Base-by-base conservation (phyloP, 1,140 invertebrate species). In the Stratiolaelaps scimitus region DNA sequence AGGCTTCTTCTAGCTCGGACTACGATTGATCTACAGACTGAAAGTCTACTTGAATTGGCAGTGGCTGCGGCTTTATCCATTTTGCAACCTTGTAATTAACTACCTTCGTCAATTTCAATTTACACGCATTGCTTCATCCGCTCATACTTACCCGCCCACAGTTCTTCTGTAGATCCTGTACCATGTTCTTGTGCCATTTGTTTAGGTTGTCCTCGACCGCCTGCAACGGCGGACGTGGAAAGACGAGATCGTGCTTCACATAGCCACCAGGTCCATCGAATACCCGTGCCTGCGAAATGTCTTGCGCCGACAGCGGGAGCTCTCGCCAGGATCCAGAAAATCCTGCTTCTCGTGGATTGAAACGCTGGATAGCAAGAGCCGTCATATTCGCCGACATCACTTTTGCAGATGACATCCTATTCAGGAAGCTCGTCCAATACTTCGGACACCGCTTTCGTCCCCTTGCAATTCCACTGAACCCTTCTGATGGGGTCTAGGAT, bases 121-220 rank as follows among this genome's bases (percentile, higher is more conserved):
- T n/a, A n/a, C n/a, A n/a, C 34, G 34, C 34, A 40, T 40, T 40
- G 34, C 34, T 4, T 40, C 34, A 6, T 40, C 4, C 34, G 34
- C 10, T 4, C 4, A 60, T 29, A 60, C 53, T 60, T 60, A 60
- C 53, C 0, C 53, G 17, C 26, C 53, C 53, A 23, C 34, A 29
- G 53, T 60, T 60, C 23, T 26, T 60, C 53, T 60, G 53, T 5
- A 60, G 53, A 26, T 60, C 53, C 26, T 60, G 53, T 4, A 60
- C 53, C 53, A 60, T 60, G 53, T 60, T 60, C 23, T 34, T 60
- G 6, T 60, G 53, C 53, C 53, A 60, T 60, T 60, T 60, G 23
- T 60, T 60, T 34, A 60, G 20, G 34, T 60, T 60, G 34, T 60
- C 53, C 23, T 60, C 53, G n/a, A 60, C 53, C 2, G 20, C 53